Evolutionary conservation across 2,113 vertebrate species (phyloP).

Genomic region (Xenopus tropicalis): UCB_Xtro_10.0 CM004446.2:105979501-105980000

Average conservation of each 20-base stretch:
- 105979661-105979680: conserved; percentile 11
- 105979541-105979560: conserved; percentile 77
- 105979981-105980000: no score
- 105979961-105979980: no score
- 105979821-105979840: no score
- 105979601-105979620: conserved; percentile 77
- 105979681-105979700: conserved; percentile 16
- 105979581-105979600: conserved; percentile 77
- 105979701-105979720: neutral
- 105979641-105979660: conserved; percentile 59
- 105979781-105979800: no score
- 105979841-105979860: no score
- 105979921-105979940: no score
- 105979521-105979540: conserved; percentile 73
- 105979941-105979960: no score
- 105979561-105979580: conserved; percentile 72
- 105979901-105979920: no score
- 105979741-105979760: conserved; percentile 11
- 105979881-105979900: no score
- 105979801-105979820: no score
- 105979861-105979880: no score
- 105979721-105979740: conserved; percentile 9
- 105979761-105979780: neutral
- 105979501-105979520: conserved; percentile 81
- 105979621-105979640: conserved; percentile 73